These are phyloP conservation scores for Epiblema foenella DNA, from an alignment of 2,888 invertebrate genomes.

Conservation along the genomic window DNA sequence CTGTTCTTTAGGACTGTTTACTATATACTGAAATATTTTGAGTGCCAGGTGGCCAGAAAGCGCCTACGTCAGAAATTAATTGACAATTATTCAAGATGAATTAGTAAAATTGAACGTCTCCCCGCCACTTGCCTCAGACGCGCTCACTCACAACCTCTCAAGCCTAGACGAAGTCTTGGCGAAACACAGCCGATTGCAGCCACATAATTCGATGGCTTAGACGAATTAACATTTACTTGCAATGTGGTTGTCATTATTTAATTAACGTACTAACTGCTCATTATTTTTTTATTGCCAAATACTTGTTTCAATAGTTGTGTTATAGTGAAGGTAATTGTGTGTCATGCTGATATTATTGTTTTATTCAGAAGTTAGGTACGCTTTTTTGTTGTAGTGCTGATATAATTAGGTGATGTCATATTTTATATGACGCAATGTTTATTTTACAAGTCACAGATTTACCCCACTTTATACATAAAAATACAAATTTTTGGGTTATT, in stretches of 20 bases:
- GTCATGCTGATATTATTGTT: neutral
- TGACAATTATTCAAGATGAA: neutral
- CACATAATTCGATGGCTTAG: constrained; percentile 15
- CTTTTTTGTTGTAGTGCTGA: no score
- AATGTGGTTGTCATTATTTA: constrained; percentile 15
- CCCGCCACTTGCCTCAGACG: constrained; percentile 13
- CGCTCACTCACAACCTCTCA: constrained; percentile 44
- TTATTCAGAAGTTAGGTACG: neutral
- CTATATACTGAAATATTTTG: constrained; percentile 28
- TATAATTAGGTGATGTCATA: neutral
- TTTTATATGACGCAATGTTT: neutral
- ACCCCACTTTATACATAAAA: neutral
- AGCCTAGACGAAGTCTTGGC: constrained; percentile 35
- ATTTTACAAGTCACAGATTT: neutral
- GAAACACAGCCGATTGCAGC: constrained; percentile 43
- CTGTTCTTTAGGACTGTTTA: constrained; percentile 44
- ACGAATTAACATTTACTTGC: constrained; percentile 17
- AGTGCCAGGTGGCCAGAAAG: neutral
- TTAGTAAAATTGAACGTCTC: neutral
- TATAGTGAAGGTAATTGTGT: neutral
- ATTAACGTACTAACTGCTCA: neutral
- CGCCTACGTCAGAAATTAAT: neutral
- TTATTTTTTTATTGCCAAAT: neutral
- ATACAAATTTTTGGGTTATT: neutral
- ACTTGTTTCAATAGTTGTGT: neutral